Conservation (phyloP, 2,888 invertebrate genomes). For the Drosophila trichaetosa region DNA sequence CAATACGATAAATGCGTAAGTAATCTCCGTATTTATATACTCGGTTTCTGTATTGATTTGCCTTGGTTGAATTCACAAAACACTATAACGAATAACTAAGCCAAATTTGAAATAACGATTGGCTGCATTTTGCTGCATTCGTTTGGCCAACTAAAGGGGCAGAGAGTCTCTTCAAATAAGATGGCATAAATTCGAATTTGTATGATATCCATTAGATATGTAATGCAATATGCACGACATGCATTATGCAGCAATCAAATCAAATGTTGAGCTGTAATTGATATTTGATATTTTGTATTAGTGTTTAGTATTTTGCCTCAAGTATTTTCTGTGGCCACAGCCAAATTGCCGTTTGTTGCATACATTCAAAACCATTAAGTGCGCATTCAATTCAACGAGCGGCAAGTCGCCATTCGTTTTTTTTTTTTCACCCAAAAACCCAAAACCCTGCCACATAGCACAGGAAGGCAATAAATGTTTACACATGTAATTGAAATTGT, state of each 20-base stretch:
- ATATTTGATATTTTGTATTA: slow-evolving; percentile 43
- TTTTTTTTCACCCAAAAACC: slow-evolving; percentile 1
- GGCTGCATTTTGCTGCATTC: background rate
- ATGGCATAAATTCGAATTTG: slow-evolving; percentile 41
- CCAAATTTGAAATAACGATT: background rate
- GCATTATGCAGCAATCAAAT: slow-evolving; percentile 51
- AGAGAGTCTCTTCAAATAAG: slow-evolving; percentile 11
- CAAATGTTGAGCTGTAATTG: slow-evolving; percentile 54
- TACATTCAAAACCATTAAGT: slow-evolving; percentile 42
- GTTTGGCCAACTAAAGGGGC: background rate
- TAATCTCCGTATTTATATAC: background rate
- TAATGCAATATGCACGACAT: slow-evolving; percentile 35
- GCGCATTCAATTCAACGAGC: slow-evolving; percentile 38
- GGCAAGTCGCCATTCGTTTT: slow-evolving; percentile 21
- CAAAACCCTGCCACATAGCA: slow-evolving; percentile 18
- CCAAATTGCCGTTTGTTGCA: background rate
- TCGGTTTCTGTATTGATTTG: background rate
- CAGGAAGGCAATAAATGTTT: slow-evolving; percentile 73
- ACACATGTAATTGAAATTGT: slow-evolving; percentile 78
- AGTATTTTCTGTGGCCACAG: slow-evolving; percentile 22
- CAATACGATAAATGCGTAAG: background rate
- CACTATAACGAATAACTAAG: background rate
- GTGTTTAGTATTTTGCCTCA: slow-evolving; percentile 11
- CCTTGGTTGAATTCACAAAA: background rate
- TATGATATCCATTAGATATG: slow-evolving; percentile 33